A percentile compares a stretch with the other conserved stretches of the same genome.
Conservation (phyloP, 1,140 invertebrate species). For the Delia radicum region DNA sequence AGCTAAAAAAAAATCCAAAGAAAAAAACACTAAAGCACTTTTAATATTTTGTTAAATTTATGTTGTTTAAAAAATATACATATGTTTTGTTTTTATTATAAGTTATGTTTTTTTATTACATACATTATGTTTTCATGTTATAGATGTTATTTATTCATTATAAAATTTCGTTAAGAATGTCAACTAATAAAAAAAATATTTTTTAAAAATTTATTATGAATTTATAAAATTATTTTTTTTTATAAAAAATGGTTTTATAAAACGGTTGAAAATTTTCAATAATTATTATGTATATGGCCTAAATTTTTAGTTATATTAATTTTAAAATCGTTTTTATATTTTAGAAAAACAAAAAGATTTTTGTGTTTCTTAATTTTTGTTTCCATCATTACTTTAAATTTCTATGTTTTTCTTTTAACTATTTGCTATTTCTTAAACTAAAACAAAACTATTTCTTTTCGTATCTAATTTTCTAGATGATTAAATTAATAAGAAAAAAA, state of each 20-base stretch:
- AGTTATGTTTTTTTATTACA: neutral
- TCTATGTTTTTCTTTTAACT: neutral
- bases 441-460: slow-evolving; percentile 23
- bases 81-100: neutral
- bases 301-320: too few species aligned
- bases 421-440: slow-evolving; percentile 11
- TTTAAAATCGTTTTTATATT: too few species aligned
- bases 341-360: too few species aligned
- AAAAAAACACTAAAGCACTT: slow-evolving; percentile 9
- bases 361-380: too few species aligned
- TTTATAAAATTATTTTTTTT: too few species aligned
- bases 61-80: neutral
- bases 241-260: too few species aligned
- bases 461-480: slow-evolving; percentile 22
- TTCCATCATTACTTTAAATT: neutral
- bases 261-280: too few species aligned
- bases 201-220: too few species aligned
- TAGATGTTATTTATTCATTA: neutral
- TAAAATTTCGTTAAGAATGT: too few species aligned
- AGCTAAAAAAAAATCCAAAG: neutral
- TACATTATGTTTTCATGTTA: neutral
- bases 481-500: slow-evolving; percentile 11
- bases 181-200: too few species aligned
- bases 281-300: too few species aligned
- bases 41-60: slow-evolving; percentile 11